These are phyloP conservation scores for Leptopilina boulardi DNA, from an alignment of 1,140 invertebrate species.

Conservation along the genomic window DNA sequence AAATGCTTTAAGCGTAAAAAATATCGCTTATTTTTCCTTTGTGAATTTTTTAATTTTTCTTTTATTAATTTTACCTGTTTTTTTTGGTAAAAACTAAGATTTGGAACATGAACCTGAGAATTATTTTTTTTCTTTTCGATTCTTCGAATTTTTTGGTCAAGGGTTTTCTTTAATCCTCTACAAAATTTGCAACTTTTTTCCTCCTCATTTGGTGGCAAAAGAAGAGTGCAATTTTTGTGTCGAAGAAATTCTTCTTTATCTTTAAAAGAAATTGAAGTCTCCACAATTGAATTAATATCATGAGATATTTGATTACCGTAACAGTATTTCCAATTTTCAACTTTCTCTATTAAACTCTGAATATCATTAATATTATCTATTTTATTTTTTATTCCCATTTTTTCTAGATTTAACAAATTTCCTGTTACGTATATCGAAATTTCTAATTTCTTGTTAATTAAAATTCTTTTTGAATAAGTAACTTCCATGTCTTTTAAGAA, in stretches of 20 bases:
- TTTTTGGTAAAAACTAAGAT: constrained; percentile 24
- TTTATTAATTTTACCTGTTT: not conserved
- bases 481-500: not conserved
- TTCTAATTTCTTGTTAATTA: not conserved
- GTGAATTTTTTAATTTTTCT: not conserved
- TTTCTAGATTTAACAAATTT: not conserved
- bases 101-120: constrained; percentile 31
- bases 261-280: not conserved
- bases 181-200: constrained; percentile 41
- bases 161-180: constrained; percentile 26
- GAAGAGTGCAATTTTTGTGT: constrained; percentile 36
- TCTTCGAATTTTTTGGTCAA: constrained; percentile 40
- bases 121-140: not conserved
- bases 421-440: not conserved
- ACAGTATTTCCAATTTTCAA: not conserved
- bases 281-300: not conserved
- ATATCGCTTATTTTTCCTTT: constrained; percentile 11
- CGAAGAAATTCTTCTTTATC: not conserved
- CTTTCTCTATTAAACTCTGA: not conserved
- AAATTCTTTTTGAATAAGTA: not conserved
- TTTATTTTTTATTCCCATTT: not conserved
- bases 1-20: not conserved
- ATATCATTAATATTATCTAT: not conserved
- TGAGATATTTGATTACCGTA: not conserved
- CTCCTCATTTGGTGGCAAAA: not conserved